These are phyloP conservation scores for Zelleria hepariella DNA, from an alignment of 2,888 invertebrate species.

Conservation along the genomic window DNA sequence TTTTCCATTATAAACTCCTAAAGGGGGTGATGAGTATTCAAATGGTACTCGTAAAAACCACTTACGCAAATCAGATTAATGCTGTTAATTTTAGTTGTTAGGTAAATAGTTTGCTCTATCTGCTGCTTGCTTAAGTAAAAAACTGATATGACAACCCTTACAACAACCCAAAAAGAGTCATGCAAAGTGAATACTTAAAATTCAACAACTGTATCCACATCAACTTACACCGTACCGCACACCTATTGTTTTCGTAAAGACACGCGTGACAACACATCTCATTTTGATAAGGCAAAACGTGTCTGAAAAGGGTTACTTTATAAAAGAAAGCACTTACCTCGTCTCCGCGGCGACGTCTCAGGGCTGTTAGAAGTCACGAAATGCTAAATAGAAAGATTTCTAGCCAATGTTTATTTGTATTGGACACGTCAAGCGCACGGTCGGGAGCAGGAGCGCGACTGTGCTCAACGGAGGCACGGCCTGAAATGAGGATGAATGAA, in stretches of 20 bases:
- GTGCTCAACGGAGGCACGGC: constrained; percentile 28
- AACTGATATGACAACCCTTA: no score
- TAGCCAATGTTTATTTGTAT: constrained; percentile 34
- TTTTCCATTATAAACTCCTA: no score
- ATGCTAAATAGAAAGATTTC: not conserved
- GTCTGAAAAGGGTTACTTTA: not conserved
- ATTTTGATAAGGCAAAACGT: not conserved
- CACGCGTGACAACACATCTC: not conserved
- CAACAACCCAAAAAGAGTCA: no score
- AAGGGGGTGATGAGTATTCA: no score
- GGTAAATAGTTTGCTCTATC: no score
- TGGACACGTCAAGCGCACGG: constrained; percentile 31
- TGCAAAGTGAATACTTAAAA: not conserved
- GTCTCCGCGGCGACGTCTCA: not conserved
- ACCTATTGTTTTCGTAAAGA: constrained; percentile 2
- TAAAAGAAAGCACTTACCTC: constrained; percentile 1
- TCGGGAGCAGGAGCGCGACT: constrained; percentile 19
- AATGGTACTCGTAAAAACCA: no score
- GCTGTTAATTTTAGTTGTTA: no score
- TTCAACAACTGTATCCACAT: not conserved
- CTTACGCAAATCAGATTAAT: no score
- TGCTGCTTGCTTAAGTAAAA: no score
- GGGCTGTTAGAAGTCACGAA: not conserved
- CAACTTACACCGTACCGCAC: not conserved
- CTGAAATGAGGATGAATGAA: constrained; percentile 52